Evolutionary conservation across 2,797 vertebrate genomes (phyloP).

Genomic region (Pelobates cultripes): DNA sequence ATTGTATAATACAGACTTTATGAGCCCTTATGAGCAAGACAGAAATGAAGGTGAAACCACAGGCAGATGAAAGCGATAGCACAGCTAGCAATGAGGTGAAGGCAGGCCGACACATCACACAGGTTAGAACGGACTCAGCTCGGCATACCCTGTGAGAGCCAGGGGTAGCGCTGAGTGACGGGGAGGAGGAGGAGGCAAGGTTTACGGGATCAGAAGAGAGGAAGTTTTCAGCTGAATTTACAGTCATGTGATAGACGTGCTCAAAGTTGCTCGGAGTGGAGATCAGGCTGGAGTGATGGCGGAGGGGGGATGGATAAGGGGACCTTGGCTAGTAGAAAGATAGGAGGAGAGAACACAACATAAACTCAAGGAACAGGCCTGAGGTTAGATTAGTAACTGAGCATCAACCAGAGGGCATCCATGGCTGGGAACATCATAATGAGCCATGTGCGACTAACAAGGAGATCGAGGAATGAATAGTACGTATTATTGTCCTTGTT

Average conservation of each 20-base stretch:
- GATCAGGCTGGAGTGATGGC: constrained; percentile 78
- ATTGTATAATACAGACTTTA: no score
- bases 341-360: constrained; percentile 64
- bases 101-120: constrained; percentile 36
- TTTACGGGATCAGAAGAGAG: constrained; percentile 79
- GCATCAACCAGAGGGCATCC: neutral
- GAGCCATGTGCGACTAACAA: no score
- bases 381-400: constrained; percentile 6
- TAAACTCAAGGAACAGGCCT: constrained; percentile 58
- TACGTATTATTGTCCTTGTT: no score
- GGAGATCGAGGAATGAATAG: no score
- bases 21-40: no score
- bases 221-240: constrained; percentile 84
- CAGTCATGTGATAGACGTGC: constrained; percentile 89
- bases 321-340: constrained; percentile 77
- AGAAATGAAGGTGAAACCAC: no score
- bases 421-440: no score
- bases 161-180: constrained; percentile 74
- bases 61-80: constrained; percentile 15
- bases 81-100: constrained; percentile 16
- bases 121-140: constrained; percentile 70
- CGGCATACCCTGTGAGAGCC: constrained; percentile 81
- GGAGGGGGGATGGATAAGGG: constrained; percentile 74
- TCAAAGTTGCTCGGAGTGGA: constrained; percentile 87
- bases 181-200: constrained; percentile 75